Percentiles rank a stretch among this genome's conserved stretches.
Conservation (phyloP, 2,113 vertebrate species). For the Empidonax alnorum region DNA sequence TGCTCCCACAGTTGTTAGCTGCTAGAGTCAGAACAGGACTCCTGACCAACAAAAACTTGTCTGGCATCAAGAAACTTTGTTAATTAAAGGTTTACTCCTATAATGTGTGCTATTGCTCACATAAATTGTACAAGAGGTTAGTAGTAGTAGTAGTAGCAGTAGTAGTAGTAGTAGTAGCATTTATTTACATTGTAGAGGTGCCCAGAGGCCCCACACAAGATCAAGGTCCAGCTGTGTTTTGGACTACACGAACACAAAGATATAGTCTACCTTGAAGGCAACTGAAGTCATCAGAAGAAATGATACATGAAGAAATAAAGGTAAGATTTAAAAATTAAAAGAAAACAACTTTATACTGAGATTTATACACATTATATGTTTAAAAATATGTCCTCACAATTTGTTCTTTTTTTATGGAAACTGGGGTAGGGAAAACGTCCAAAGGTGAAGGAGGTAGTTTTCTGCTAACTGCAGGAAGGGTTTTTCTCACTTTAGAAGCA, state of each 20-base stretch:
- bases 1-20: background rate
- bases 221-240: background rate
- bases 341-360: background rate
- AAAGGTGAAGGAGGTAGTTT: background rate
- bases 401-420: background rate
- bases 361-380: background rate
- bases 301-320: background rate
- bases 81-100: background rate
- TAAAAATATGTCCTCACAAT: background rate
- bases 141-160: too few relatives aligned
- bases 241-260: background rate
- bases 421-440: background rate
- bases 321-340: background rate
- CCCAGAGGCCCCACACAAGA: background rate
- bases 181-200: background rate
- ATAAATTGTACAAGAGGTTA: background rate
- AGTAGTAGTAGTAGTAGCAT: background rate
- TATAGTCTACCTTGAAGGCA: background rate
- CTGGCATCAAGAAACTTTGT: constrained; percentile 21
- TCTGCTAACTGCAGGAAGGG: background rate
- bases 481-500: background rate
- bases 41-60: constrained; percentile 11
- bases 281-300: background rate
- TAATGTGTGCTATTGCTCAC: background rate
- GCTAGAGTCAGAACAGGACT: background rate